phyloP scores from a whole-genome alignment of 2,113 vertebrate species.

The Anoura caudifer region DNA sequence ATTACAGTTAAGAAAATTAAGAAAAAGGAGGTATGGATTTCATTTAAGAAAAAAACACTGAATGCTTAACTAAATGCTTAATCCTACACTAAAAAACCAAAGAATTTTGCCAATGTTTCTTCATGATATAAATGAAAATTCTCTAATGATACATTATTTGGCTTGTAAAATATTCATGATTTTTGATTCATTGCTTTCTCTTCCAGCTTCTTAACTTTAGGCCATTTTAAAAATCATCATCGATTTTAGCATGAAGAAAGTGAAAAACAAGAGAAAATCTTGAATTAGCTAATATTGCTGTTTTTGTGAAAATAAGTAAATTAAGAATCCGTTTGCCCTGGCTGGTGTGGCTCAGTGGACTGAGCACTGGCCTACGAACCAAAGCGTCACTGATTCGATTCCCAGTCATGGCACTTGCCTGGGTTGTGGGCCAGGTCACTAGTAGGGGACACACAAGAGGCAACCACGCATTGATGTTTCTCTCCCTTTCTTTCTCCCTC shows the following conservation, averaged over 20 bases:
- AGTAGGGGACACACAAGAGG: too few species aligned
- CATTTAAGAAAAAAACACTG: neutral
- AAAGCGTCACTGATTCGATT: too few species aligned
- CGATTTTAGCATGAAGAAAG: neutral
- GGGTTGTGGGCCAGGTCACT: too few species aligned
- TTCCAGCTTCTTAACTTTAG: neutral
- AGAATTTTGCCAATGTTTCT: neutral
- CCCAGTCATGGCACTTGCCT: too few species aligned
- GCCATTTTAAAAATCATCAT: neutral
- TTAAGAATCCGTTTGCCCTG: neutral
- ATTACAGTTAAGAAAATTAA: neutral
- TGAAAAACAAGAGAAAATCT: neutral
- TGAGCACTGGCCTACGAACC: too few species aligned
- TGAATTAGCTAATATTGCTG: neutral
- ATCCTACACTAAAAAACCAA: neutral
- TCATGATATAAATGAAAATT: neutral
- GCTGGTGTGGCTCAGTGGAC: too few species aligned
- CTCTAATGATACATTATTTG: neutral
- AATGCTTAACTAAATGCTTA: neutral
- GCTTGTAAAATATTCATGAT: neutral
- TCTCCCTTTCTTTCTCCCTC: too few species aligned
- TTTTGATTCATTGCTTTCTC: neutral
- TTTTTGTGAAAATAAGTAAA: neutral
- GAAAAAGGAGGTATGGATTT: neutral
- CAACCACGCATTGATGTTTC: too few species aligned